Percentiles rank a stretch among this genome's conserved stretches.
Conservation (phyloP, 2,797 vertebrate species). For the Syngnathus acus region DNA sequence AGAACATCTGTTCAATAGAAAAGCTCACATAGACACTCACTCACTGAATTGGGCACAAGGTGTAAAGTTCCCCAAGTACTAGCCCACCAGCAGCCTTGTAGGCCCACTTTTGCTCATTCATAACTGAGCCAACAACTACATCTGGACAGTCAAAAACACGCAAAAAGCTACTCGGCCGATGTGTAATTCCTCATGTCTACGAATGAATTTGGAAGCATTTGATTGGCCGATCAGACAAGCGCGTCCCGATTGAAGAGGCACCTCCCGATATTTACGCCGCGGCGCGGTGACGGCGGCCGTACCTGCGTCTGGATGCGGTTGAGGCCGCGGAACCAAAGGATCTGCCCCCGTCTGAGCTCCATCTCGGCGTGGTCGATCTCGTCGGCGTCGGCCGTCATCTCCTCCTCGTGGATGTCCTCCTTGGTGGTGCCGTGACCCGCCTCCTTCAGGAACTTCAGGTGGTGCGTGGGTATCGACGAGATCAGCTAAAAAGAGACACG, state of each 20-base stretch:
- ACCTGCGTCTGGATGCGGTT: slow-evolving; percentile 99
- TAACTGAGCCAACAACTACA: too few species aligned
- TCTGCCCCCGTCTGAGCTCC: slow-evolving; percentile 92
- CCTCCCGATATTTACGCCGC: neutral
- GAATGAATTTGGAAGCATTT: neutral
- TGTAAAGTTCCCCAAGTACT: neutral
- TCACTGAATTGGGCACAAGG: neutral
- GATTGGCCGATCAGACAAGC: too few species aligned
- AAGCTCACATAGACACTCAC: neutral
- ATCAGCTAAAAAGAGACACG: slow-evolving; percentile 70
- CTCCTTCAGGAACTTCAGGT: slow-evolving; percentile 92
- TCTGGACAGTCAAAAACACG: too few species aligned
- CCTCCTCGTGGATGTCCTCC: slow-evolving; percentile 83
- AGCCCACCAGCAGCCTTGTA: neutral
- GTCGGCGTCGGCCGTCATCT: slow-evolving; percentile 78
- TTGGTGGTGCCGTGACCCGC: slow-evolving; percentile 88
- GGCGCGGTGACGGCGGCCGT: slow-evolving; percentile 18
- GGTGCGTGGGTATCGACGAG: slow-evolving; percentile 83
- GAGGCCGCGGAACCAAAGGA: slow-evolving; percentile 98
- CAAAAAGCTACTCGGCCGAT: too few species aligned
- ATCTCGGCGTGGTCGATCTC: slow-evolving; percentile 96
- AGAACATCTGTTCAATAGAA: neutral
- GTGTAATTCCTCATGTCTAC: too few species aligned
- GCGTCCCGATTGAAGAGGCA: too few species aligned
- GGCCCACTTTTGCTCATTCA: too few species aligned